Conservation (phyloP, 2,888 invertebrate genomes). For the Tribolium freemani region DNA sequence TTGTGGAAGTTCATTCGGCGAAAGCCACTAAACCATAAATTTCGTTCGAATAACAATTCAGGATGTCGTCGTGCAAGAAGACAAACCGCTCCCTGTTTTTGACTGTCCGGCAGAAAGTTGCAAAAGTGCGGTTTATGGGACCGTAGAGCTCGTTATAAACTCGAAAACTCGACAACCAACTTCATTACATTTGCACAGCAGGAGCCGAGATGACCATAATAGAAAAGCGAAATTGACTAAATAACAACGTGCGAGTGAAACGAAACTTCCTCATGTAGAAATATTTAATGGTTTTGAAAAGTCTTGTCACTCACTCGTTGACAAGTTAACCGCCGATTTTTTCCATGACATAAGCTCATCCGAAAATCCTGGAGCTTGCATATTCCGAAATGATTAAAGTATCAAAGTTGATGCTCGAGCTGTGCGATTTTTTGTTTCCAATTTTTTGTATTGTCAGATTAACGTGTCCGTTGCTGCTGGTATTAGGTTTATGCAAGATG, state of each 20-base stretch:
- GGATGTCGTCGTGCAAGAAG: neutral
- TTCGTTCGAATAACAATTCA: neutral
- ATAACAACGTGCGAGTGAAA: constrained; percentile 28
- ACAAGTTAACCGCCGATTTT: neutral
- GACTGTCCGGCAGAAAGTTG: constrained; percentile 33
- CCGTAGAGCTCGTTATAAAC: constrained; percentile 42
- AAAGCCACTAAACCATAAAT: neutral
- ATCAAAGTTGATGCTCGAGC: constrained; percentile 10
- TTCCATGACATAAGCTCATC: neutral
- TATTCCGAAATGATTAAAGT: constrained; percentile 20
- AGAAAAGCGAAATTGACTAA: constrained; percentile 34
- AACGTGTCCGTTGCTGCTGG: constrained; percentile 25
- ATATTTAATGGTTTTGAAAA: constrained; percentile 41
- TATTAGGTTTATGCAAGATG: constrained; percentile 35
- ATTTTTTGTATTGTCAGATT: constrained; percentile 35
- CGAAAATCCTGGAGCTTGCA: neutral
- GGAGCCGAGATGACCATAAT: constrained; percentile 32
- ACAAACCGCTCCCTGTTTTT: constrained; percentile 27
- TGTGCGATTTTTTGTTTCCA: constrained; percentile 8
- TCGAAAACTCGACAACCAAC: constrained; percentile 36
- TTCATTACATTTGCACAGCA: constrained; percentile 41
- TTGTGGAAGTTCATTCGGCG: neutral
- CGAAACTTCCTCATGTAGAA: constrained; percentile 42
- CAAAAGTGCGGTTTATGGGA: constrained; percentile 34
- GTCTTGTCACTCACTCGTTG: neutral